A percentile compares a stretch with the other conserved stretches of the same genome.
These are phyloP conservation scores for Dreissena rostriformis DNA, from an alignment of 1,140 invertebrate species.

Conservation along the genomic window DNA sequence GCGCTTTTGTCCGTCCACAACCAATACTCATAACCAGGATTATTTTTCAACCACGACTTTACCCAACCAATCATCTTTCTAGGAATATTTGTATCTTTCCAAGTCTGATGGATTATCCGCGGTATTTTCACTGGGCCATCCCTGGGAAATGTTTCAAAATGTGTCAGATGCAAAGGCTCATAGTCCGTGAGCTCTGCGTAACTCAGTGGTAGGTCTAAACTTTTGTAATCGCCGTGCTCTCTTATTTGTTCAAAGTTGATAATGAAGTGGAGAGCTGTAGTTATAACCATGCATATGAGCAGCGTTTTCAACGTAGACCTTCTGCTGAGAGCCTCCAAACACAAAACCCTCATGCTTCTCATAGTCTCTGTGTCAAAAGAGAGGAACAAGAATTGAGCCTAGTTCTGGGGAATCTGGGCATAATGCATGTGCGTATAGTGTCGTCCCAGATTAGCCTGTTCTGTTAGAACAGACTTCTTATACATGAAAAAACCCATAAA, in stretches of 20 bases:
- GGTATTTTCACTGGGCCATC: slow-evolving; percentile 68
- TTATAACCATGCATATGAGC: slow-evolving; percentile 47
- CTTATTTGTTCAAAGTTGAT: slow-evolving; percentile 71
- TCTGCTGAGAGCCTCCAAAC: slow-evolving; percentile 35
- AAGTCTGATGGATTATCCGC: slow-evolving; percentile 78
- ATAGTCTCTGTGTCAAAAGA: not conserved
- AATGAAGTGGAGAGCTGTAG: slow-evolving; percentile 63
- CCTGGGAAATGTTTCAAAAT: slow-evolving; percentile 62
- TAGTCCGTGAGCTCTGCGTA: slow-evolving; percentile 27
- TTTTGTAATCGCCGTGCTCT: slow-evolving; percentile 66
- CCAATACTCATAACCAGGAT: slow-evolving; percentile 78
- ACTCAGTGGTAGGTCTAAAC: slow-evolving; percentile 65
- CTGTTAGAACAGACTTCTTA: too few relatives aligned
- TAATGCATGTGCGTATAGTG: too few relatives aligned
- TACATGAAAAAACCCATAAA: too few relatives aligned
- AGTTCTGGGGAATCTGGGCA: too few relatives aligned
- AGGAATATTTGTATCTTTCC: slow-evolving; percentile 74
- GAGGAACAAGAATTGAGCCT: too few relatives aligned
- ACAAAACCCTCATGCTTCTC: not conserved
- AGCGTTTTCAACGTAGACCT: slow-evolving; percentile 57
- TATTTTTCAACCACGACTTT: slow-evolving; percentile 71
- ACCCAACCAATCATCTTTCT: slow-evolving; percentile 71
- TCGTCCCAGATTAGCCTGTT: too few relatives aligned
- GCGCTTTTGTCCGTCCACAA: slow-evolving; percentile 78
- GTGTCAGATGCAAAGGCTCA: slow-evolving; percentile 36